Conservation (phyloP, 2,797 vertebrate species). For the Odontamblyopus rebecca region DNA sequence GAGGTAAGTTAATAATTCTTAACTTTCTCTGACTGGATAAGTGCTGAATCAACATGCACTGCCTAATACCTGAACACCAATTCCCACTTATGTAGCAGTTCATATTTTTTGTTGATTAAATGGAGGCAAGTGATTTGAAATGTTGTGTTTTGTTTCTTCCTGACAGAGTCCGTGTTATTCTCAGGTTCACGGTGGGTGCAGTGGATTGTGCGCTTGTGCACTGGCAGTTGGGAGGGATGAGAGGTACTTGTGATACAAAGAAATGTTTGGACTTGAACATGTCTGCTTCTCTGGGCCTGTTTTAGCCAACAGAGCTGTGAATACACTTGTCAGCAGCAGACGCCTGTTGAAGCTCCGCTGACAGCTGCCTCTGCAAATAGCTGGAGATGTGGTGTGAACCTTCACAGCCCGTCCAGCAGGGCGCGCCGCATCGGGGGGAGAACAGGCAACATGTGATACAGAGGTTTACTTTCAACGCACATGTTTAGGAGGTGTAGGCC, state of each 20-base stretch:
- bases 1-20: no score
- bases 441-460: conserved; percentile 22
- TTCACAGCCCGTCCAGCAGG: conserved; percentile 66
- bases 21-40: neutral
- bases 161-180: neutral
- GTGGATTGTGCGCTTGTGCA: conserved; percentile 4
- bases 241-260: conserved; percentile 1
- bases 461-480: neutral
- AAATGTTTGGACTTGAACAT: conserved; percentile 12
- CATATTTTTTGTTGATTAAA: conserved; percentile 21
- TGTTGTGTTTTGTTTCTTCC: conserved; percentile 15
- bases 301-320: conserved; percentile 64
- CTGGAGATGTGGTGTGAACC: conserved; percentile 63
- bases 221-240: neutral
- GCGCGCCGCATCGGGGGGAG: conserved; percentile 45
- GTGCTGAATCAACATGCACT: neutral
- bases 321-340: conserved; percentile 57
- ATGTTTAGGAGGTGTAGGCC: no score
- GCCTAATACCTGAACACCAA: neutral
- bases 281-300: conserved; percentile 38
- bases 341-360: conserved; percentile 66
- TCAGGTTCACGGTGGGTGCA: conserved; percentile 9
- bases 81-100: neutral
- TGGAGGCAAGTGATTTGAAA: conserved; percentile 17
- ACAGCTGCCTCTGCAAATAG: conserved; percentile 76